Percentiles rank a stretch among this genome's conserved stretches.
Conservation (phyloP, 2,797 vertebrate genomes). For the Periophthalmus magnuspinnatus region DNA sequence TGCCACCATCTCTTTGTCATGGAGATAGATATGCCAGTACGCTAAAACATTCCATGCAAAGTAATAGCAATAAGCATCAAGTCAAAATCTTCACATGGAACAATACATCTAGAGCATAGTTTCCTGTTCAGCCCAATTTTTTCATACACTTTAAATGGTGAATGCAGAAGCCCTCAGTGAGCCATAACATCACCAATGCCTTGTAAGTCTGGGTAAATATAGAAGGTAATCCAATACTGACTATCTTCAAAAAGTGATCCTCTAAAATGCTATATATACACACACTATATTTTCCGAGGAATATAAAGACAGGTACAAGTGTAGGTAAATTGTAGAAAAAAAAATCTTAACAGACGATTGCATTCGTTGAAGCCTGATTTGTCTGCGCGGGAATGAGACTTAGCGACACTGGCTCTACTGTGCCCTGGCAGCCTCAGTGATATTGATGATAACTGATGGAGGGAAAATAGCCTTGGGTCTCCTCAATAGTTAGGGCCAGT, state of each 20-base stretch:
- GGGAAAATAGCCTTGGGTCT: slow-evolving; percentile 13
- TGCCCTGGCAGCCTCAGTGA: slow-evolving; percentile 7
- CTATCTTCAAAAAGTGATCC: background rate
- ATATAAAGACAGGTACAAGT: background rate
- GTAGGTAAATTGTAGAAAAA: background rate
- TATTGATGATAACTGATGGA: slow-evolving; percentile 12
- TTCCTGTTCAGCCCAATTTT: too few species aligned
- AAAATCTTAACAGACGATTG: background rate
- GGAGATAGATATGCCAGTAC: too few species aligned
- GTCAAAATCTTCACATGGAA: too few species aligned
- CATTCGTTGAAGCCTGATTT: background rate
- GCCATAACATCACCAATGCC: background rate
- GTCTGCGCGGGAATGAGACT: background rate
- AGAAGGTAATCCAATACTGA: background rate
- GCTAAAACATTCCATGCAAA: too few species aligned
- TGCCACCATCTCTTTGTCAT: too few species aligned
- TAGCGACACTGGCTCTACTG: background rate
- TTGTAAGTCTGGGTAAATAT: too few species aligned
- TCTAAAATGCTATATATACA: background rate
- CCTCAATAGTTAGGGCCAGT: slow-evolving; percentile 2
- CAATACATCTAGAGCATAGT: too few species aligned
- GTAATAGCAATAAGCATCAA: too few species aligned
- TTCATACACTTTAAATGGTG: background rate
- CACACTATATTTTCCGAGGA: too few species aligned
- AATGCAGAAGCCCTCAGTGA: background rate